Conservation (phyloP, 2,888 invertebrate genomes). For the Eueremaeus valkanovi region DNA sequence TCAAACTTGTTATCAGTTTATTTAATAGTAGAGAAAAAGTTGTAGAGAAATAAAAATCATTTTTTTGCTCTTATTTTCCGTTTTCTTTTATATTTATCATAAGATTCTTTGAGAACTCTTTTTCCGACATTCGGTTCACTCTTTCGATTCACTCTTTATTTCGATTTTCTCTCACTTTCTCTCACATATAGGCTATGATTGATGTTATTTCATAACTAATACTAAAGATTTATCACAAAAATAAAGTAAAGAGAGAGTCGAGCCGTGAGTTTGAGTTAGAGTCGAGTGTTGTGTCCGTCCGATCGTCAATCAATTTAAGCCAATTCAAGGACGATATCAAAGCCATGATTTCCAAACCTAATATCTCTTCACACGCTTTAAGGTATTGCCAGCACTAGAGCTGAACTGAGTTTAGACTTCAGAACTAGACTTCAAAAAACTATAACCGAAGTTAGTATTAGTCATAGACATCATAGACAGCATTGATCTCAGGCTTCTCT, state of each 20-base stretch:
- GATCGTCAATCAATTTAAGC: constrained; percentile 37
- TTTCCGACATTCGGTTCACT: not conserved
- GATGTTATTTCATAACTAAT: constrained; percentile 31
- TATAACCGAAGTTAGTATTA: no score
- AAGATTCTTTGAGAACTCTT: constrained; percentile 3
- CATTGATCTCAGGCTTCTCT: not conserved
- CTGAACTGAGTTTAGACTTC: not conserved
- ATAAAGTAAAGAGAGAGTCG: constrained; percentile 10
- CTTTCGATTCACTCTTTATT: not conserved
- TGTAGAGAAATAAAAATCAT: not conserved
- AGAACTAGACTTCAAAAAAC: no score
- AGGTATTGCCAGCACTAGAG: constrained; percentile 1
- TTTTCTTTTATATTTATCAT: constrained; percentile 8
- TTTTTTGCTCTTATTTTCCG: not conserved
- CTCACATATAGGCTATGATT: not conserved
- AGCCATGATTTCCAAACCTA: constrained; percentile 29
- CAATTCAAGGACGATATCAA: constrained; percentile 30
- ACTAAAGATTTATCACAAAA: constrained; percentile 33
- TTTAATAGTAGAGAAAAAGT: not conserved
- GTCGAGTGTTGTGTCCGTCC: constrained; percentile 21
- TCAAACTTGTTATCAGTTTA: not conserved
- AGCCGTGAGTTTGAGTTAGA: not conserved
- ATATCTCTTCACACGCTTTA: constrained; percentile 29
- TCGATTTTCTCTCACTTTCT: not conserved
- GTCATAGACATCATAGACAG: no score